Evolutionary conservation across 2,113 vertebrate genomes (phyloP), one percentile per base, ranked within the genome.

Genomic region (Oceanodroma tethys): DNA sequence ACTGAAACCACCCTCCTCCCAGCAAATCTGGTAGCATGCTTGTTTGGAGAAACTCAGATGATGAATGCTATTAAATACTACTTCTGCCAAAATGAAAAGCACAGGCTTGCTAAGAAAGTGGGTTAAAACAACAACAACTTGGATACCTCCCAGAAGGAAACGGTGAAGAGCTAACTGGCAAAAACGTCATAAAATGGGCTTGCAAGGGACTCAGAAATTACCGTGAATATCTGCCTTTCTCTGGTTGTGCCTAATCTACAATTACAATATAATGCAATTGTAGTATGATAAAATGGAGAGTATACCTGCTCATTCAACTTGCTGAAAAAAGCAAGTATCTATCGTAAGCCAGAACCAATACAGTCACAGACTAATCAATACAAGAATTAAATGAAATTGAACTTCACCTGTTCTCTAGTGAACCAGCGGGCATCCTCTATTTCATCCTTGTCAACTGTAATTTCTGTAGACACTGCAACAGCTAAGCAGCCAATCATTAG

Each of bases 391-490:
- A 98, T 98, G 81, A 97, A 98, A 97, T 95, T 98, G 97, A 98
- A 98, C 95, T 97, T 97, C 85, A 99, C 99, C 98, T 99, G 98
- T 97, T 99, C 98, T 96, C 99, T 98, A 40, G 98, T 98, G 97
- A 99, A 99, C 99, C 99, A 99, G 36, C 96, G 97, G 76, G 99
- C 99, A 81, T 99, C 99, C 97, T 99, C 99, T 82, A 99, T 99
- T 98, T 99, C 99, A 40, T 97, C 98, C 97, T 99, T 98, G 96
- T 99, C 99, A 96, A 99, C 99, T 96, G 93, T 98, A 98, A 99
- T 99, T 98, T 98, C 98, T 48, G 99, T 99, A 59, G 99, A 98
- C 82, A 98, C 60, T 91, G 99, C 99, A 90, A 98, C 97, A 59
- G 99, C 98, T 87, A 99, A 98, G 97, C 99, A 99, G 84, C 99